phyloP scores from a whole-genome alignment of 2,797 vertebrate species.

The Sus cebifrons region DNA sequence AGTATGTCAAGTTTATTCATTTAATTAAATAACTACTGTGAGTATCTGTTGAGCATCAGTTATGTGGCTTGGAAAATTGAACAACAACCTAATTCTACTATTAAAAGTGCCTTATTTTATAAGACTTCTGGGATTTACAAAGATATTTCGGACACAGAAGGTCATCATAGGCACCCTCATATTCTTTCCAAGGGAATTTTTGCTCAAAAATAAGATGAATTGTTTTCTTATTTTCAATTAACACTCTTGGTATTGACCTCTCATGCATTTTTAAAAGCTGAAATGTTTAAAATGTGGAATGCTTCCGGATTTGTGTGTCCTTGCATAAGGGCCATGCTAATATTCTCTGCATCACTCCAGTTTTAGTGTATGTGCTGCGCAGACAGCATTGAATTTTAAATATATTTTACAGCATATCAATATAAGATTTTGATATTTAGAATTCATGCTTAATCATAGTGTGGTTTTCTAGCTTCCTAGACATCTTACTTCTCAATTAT shows the following conservation, averaged over 20 bases:
- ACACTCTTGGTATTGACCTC: neutral
- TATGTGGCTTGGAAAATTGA: neutral
- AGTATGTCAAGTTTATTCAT: neutral
- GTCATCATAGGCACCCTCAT: neutral
- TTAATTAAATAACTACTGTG: neutral
- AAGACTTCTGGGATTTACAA: neutral
- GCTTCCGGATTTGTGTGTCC: too few species aligned
- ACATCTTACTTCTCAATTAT: neutral
- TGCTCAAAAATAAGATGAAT: neutral
- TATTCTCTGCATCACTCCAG: too few species aligned
- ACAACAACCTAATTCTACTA: neutral
- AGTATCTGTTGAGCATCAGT: neutral
- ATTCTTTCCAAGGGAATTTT: conserved; percentile 11
- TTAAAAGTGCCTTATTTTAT: conserved; percentile 32
- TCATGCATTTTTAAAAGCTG: neutral
- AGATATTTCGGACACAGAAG: neutral
- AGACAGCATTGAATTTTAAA: too few species aligned
- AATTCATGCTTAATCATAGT: conserved; percentile 27
- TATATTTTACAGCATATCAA: neutral
- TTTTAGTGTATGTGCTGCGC: too few species aligned
- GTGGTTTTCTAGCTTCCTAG: neutral
- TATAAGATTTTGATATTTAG: neutral
- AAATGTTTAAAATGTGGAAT: neutral
- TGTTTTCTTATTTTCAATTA: conserved; percentile 40
- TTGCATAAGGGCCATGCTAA: too few species aligned